Conservation (phyloP, 1,140 invertebrate species). For the Dysdera silvatica region DNA sequence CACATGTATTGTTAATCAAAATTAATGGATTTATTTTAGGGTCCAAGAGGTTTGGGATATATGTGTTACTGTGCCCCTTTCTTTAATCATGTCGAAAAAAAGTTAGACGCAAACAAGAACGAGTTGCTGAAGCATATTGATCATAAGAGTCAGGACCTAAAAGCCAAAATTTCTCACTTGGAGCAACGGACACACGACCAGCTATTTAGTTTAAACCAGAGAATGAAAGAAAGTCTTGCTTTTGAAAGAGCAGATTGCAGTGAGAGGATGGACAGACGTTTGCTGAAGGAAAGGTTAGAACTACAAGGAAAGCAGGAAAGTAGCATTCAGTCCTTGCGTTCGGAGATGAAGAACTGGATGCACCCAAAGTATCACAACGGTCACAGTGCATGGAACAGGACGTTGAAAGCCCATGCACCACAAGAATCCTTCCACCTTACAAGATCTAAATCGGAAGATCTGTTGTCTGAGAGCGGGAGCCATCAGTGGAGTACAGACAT, state of each 20-base stretch:
- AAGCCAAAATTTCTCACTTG: conserved; percentile 66
- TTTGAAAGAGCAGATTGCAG: conserved; percentile 30
- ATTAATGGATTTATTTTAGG: conserved; percentile 44
- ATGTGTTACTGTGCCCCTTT: conserved; percentile 74
- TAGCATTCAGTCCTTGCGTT: neutral
- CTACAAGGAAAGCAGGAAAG: conserved; percentile 26
- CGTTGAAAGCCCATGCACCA: neutral
- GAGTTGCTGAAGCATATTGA: conserved; percentile 76
- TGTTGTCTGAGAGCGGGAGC: conserved; percentile 18
- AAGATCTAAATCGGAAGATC: conserved; percentile 23
- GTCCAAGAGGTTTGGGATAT: conserved; percentile 78
- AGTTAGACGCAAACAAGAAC: conserved; percentile 72
- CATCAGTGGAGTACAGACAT: conserved; percentile 14
- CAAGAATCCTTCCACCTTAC: neutral
- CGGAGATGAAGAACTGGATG: conserved; percentile 29
- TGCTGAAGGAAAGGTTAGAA: conserved; percentile 28
- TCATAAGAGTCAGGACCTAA: conserved; percentile 66
- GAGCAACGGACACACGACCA: conserved; percentile 67
- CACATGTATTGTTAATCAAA: neutral
- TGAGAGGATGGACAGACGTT: conserved; percentile 26
- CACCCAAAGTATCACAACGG: conserved; percentile 1
- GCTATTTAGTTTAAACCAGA: conserved; percentile 55
- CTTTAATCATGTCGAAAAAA: conserved; percentile 76
- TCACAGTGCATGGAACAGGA: neutral
- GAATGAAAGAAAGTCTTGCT: conserved; percentile 35